A percentile compares a stretch with the other conserved stretches of the same genome.
Evolutionary conservation across 2,888 invertebrate genomes (phyloP).

Genomic region (Philereme transversata): DNA sequence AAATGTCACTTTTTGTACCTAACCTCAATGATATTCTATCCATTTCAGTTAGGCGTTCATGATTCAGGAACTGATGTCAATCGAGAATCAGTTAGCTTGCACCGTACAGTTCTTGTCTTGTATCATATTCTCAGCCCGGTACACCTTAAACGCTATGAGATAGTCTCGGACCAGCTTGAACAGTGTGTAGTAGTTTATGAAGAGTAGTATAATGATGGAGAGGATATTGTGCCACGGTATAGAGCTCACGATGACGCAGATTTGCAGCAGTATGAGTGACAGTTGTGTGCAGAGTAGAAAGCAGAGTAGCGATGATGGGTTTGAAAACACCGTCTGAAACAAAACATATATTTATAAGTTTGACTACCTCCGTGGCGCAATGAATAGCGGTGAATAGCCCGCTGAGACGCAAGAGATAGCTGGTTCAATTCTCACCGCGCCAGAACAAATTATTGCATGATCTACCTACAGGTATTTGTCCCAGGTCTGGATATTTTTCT

Average conservation of each 20-base stretch:
- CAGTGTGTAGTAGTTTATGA: constrained; percentile 95
- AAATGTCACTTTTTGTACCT: too few species aligned
- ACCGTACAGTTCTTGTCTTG: constrained; percentile 81
- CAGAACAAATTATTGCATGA: too few species aligned
- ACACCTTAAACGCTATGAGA: constrained; percentile 92
- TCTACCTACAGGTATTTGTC: too few species aligned
- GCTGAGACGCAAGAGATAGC: too few species aligned
- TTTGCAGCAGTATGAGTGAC: constrained; percentile 88
- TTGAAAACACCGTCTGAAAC: constrained; percentile 91
- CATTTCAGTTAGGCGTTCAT: constrained; percentile 2
- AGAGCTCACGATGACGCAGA: constrained; percentile 90
- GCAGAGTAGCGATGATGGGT: constrained; percentile 91
- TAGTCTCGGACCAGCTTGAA: constrained; percentile 95
- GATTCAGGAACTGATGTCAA: background rate
- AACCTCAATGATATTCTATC: too few species aligned
- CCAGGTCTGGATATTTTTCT: too few species aligned
- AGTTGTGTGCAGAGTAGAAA: constrained; percentile 89
- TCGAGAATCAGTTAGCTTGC: constrained; percentile 35
- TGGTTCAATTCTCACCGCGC: too few species aligned
- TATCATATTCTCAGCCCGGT: constrained; percentile 88
- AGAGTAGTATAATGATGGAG: constrained; percentile 92
- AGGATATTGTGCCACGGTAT: constrained; percentile 96
- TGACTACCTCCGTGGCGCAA: too few species aligned
- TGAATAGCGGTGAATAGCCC: too few species aligned
- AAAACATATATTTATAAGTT: constrained; percentile 15